phyloP scores from a whole-genome alignment of 2,797 vertebrate species.

The Artibeus jamaicensis region DNA sequence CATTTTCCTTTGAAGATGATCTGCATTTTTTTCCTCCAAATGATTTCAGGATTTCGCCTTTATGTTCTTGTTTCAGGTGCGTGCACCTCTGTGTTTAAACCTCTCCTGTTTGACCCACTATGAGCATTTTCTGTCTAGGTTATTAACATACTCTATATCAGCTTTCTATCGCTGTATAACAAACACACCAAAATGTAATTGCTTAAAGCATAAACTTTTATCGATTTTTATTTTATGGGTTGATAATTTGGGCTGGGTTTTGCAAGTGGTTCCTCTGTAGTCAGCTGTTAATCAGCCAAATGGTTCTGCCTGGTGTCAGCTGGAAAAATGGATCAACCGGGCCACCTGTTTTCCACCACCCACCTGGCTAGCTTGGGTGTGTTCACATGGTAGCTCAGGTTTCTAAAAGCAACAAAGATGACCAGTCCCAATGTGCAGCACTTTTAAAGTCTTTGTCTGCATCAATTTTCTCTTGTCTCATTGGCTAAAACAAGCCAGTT shows the following conservation, averaged over 20 bases:
- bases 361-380: neutral
- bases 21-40: neutral
- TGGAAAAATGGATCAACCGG: neutral
- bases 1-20: constrained; percentile 5
- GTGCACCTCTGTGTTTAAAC: neutral
- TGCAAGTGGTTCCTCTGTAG: neutral
- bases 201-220: neutral
- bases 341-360: neutral
- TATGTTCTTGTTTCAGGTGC: neutral
- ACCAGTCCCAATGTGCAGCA: neutral
- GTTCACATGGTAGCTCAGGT: neutral
- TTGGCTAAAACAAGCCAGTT: neutral
- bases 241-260: neutral
- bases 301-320: neutral
- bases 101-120: neutral
- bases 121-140: neutral
- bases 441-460: neutral
- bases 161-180: neutral
- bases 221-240: neutral
- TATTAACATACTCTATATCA: neutral
- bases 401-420: neutral
- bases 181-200: neutral
- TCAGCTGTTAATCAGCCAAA: neutral
- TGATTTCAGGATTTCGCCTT: neutral
- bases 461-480: neutral